These are phyloP conservation scores for Chondrilla cf. caribensis DNA, from an alignment of 37 sponge, comb jelly and placozoan species.

Conservation along the genomic window DNA sequence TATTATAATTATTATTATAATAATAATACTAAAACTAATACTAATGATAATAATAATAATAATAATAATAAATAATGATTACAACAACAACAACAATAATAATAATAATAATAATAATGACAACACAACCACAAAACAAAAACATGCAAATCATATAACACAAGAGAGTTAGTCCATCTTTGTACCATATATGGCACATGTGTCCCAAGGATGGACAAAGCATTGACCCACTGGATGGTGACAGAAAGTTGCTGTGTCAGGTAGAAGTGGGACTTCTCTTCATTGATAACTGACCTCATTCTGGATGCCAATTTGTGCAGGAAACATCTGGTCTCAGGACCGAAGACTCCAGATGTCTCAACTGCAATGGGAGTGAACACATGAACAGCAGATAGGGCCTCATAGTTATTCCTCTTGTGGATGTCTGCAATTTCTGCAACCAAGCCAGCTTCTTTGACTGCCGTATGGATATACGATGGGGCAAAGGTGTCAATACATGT, in stretches of 20 bases:
- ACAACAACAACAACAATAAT: no score
- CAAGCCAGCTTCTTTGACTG: not conserved
- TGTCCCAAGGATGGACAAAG: no score
- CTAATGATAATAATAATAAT: no score
- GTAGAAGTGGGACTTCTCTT: not conserved
- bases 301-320: not conserved
- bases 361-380: not conserved
- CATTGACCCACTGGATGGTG: no score
- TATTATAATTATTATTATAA: no score
- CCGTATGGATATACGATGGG: not conserved
- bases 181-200: no score
- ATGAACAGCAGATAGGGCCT: not conserved
- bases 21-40: no score
- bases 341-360: not conserved
- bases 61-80: no score
- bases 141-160: no score
- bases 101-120: no score
- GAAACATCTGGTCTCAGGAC: not conserved
- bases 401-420: not conserved
- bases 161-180: no score
- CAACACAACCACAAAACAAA: no score
- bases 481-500: conserved; percentile 17
- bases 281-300: not conserved
- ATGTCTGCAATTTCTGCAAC: not conserved
- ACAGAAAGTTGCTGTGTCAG: conserved; percentile 10